Conservation (phyloP, 2,888 invertebrate genomes). For the Neoitamus cyanurus region DNA sequence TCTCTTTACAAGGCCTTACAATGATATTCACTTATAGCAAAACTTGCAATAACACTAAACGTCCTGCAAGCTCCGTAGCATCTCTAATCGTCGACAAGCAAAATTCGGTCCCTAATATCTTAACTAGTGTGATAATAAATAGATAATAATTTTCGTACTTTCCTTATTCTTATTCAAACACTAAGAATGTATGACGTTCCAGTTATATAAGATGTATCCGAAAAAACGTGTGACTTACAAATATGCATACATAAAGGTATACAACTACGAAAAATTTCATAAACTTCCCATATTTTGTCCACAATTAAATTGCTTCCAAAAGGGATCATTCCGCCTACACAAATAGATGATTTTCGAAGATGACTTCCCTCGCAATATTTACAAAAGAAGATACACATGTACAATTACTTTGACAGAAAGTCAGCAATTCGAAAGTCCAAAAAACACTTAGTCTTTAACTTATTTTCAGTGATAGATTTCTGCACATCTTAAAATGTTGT, state of each 20-base stretch:
- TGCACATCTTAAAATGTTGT: neutral
- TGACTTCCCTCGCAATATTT: neutral
- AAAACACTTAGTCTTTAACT: neutral
- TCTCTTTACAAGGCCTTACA: conserved; percentile 47
- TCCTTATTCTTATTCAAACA: neutral
- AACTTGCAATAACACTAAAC: neutral
- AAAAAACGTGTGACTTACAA: neutral
- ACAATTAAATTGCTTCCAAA: neutral
- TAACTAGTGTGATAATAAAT: neutral
- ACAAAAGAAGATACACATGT: neutral
- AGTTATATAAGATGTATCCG: neutral
- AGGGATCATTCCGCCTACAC: neutral
- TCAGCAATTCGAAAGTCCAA: neutral
- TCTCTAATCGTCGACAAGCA: neutral
- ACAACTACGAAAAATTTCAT: neutral
- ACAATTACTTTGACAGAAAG: neutral
- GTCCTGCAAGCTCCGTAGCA: neutral
- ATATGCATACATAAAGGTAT: neutral
- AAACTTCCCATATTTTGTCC: neutral
- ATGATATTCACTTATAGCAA: neutral
- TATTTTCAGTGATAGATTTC: neutral
- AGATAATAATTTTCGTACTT: neutral
- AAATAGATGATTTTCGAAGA: neutral
- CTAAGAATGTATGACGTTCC: neutral
- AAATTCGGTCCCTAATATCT: conserved; percentile 21